Conservation (phyloP, 2,113 vertebrate genomes). For the Caranx ignobilis region DNA sequence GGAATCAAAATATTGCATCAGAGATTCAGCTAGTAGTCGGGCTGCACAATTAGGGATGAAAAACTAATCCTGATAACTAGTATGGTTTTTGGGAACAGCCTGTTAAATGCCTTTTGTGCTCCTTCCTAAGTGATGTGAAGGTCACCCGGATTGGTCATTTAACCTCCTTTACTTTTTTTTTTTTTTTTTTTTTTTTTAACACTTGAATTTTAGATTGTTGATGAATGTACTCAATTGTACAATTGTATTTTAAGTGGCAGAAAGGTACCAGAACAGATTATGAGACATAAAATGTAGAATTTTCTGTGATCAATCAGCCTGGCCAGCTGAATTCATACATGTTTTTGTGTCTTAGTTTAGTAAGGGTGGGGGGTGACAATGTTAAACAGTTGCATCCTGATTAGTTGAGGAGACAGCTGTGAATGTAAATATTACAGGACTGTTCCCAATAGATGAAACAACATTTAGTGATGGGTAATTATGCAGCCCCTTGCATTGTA, state of each 20-base stretch:
- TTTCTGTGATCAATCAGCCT: background rate
- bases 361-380: background rate
- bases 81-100: background rate
- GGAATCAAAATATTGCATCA: background rate
- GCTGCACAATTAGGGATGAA: slow-evolving; percentile 55
- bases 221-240: background rate
- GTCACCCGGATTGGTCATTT: background rate
- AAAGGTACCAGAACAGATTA: background rate
- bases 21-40: slow-evolving; percentile 21
- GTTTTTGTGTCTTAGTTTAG: background rate
- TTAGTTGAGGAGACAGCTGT: background rate
- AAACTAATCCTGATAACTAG: background rate
- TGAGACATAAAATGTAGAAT: background rate
- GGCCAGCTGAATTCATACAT: background rate
- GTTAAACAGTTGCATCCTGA: background rate
- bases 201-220: background rate
- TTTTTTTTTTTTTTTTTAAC: background rate
- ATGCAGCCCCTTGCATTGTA: slow-evolving; percentile 38
- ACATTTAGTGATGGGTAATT: slow-evolving; percentile 25
- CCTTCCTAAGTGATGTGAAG: background rate
- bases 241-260: background rate
- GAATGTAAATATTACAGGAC: background rate
- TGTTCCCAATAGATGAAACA: background rate
- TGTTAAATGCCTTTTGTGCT: background rate
- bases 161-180: background rate